Evolutionary conservation across 23 tunicate genomes (phyloP).

Genomic region (Aplidium turbinatum): DNA sequence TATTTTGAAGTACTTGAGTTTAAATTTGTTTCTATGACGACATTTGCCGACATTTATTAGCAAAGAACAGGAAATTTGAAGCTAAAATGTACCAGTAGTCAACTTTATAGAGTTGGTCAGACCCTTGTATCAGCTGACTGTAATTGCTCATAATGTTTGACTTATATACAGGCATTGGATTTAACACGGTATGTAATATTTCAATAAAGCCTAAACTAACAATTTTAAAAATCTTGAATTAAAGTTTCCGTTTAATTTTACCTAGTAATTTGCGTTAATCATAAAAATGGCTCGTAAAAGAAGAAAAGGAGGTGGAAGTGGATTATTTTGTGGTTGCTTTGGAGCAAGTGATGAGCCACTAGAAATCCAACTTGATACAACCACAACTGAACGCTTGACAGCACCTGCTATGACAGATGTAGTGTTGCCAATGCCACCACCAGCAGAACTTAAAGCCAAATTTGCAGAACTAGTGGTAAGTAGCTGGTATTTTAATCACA

Average conservation of each 20-base stretch:
- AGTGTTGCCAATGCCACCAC: slow-evolving; percentile 77
- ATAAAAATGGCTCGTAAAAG: slow-evolving; percentile 47
- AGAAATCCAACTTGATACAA: slow-evolving; percentile 66
- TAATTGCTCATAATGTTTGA: too few species aligned
- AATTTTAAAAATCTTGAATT: background rate
- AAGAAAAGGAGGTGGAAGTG: slow-evolving; percentile 49
- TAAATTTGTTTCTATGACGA: too few species aligned
- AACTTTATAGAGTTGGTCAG: too few species aligned
- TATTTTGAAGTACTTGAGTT: too few species aligned
- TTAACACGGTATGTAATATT: too few species aligned
- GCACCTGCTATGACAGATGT: slow-evolving; percentile 47
- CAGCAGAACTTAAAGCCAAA: slow-evolving; percentile 59
- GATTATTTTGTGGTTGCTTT: slow-evolving; percentile 73
- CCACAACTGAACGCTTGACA: slow-evolving; percentile 12
- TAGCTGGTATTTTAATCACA: background rate
- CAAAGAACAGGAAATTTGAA: too few species aligned
- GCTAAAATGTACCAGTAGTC: too few species aligned
- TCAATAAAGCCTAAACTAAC: background rate
- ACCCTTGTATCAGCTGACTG: too few species aligned
- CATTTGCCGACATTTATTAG: too few species aligned
- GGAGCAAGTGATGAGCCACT: slow-evolving; percentile 78
- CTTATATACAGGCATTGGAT: too few species aligned
- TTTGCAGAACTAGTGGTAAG: slow-evolving; percentile 90
- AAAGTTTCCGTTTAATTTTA: background rate
- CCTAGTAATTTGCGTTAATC: background rate